Base-by-base conservation (phyloP, 1,140 invertebrate genomes). In the Sipha flava region DNA sequence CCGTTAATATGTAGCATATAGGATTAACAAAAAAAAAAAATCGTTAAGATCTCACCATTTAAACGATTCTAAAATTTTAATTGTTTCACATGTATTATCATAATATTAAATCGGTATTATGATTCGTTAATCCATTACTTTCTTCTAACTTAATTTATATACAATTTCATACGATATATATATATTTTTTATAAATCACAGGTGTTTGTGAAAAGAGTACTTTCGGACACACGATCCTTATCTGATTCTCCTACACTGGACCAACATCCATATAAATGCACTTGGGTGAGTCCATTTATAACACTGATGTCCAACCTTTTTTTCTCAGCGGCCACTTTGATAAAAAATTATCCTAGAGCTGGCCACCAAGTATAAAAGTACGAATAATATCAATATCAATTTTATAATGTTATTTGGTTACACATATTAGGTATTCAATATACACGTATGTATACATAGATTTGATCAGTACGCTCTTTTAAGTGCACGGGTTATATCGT, bases 71-170 rank as follows among this genome's bases (percentile, higher is more conserved):
- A 66, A 43, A 66, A 31, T 47, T 26, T 70, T 70, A 70, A 47
- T 70, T 70, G 23, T 70, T 70, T 70, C 43, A 1, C 16, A 5
- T 31, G 14, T 45, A 29, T 31, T 47, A 70, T 70, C 66, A 70
- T 70, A 31, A 43, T 29, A 70, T 70, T 29, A 47, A 70, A 70
- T 70, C 66, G 16, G 23, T 45, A 45, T 43, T 66, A 70, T 70
- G 66, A 70, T 70, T 23, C 14, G 64, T 45, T 68, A 68, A 68
- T 43, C 26, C 16, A 29, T 70, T 70, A 70, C 66, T 70, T 70
- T 70, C 66, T 70, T 70, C 40, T 29, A 66, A 66, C 34, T 43
- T 66, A 43, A 66, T 26, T 12, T 66, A 18, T 9, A 0, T 70
- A 47, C 16, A 68, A 68, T 43, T 26, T 37, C 37, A 26, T 40